Percentiles rank a stretch among this genome's conserved stretches.
These are phyloP conservation scores for Oscheius onirici DNA, from an alignment of 2,888 invertebrate genomes.

Conservation along the genomic window DNA sequence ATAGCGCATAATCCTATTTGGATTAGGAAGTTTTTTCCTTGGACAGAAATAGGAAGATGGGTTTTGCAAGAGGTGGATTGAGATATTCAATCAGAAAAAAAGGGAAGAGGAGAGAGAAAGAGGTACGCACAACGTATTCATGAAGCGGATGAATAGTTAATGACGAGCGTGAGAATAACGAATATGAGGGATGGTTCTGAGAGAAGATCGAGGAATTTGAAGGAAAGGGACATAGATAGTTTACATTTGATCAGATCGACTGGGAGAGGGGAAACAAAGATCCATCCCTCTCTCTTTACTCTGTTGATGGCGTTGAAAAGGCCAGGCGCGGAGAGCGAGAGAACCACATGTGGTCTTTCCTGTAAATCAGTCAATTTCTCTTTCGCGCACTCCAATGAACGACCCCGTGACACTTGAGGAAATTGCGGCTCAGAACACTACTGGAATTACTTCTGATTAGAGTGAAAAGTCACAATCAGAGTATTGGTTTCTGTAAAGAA, in stretches of 20 bases:
- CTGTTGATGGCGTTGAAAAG: neutral
- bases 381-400: constrained; percentile 2
- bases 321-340: neutral
- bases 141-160: constrained; percentile 25
- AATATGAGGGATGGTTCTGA: neutral
- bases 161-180: constrained; percentile 23
- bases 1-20: too few relatives aligned
- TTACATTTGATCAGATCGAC: neutral
- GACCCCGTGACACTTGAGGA: neutral
- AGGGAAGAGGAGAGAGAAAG: too few relatives aligned
- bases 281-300: neutral
- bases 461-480: too few relatives aligned
- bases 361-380: constrained; percentile 16
- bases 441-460: too few relatives aligned
- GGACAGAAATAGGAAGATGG: too few relatives aligned
- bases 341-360: neutral
- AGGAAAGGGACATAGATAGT: neutral
- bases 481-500: too few relatives aligned
- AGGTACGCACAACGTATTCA: constrained; percentile 12
- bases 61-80: neutral
- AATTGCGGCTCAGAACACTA: too few relatives aligned
- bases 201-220: neutral
- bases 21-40: too few relatives aligned
- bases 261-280: neutral
- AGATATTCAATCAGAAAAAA: constrained; percentile 10